These are phyloP conservation scores for Schmidtea mediterranea DNA, from an alignment of 1,140 invertebrate genomes.

Conservation along the genomic window DNA sequence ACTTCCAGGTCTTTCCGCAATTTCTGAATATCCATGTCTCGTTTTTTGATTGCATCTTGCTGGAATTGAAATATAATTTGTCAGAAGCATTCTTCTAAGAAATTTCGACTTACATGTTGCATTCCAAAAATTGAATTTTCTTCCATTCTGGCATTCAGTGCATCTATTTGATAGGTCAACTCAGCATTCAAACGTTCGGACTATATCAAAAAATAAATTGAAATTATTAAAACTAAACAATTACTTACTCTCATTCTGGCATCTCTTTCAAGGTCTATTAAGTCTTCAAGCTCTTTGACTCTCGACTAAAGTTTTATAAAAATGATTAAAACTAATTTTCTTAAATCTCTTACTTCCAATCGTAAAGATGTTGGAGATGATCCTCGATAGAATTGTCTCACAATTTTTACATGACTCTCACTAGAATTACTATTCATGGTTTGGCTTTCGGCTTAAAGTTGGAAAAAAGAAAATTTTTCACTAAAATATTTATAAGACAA, in stretches of 20 bases:
- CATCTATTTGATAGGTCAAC: not conserved
- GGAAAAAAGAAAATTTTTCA: no score
- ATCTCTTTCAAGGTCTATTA: slow-evolving; percentile 22
- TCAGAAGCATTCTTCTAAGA: not conserved
- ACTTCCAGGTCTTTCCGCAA: slow-evolving; percentile 23
- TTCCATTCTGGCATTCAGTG: not conserved
- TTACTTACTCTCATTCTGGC: slow-evolving; percentile 17
- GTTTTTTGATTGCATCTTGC: not conserved
- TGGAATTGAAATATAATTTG: not conserved
- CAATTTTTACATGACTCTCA: not conserved
- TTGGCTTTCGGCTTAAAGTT: no score
- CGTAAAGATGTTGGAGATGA: not conserved
- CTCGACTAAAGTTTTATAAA: slow-evolving; percentile 10
- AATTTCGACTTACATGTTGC: not conserved
- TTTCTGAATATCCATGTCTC: slow-evolving; percentile 20
- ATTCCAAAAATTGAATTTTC: not conserved
- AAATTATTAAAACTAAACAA: not conserved
- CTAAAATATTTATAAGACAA: no score
- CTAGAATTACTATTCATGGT: no score
- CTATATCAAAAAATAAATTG: not conserved
- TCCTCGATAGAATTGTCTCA: not conserved
- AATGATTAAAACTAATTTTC: not conserved
- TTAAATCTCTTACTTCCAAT: not conserved
- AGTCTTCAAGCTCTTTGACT: slow-evolving; percentile 24
- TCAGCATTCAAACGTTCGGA: not conserved